Percentiles rank a stretch among this genome's conserved stretches.
phyloP scores from a whole-genome alignment of 1,140 invertebrate species.

The Dreissena polymorpha region DNA sequence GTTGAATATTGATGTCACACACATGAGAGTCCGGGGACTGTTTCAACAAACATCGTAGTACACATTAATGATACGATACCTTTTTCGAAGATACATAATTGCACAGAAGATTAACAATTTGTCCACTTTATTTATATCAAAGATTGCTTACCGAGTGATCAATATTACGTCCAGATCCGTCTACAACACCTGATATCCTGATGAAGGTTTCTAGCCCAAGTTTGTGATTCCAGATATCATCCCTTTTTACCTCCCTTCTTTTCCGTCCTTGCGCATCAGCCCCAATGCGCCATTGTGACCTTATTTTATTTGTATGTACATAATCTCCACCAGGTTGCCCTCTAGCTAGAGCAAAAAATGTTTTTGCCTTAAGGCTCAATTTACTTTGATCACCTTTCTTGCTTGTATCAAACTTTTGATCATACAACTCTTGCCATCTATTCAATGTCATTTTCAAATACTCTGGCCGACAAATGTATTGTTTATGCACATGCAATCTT shows the following conservation, averaged over 20 bases:
- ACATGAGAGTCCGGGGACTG: too few species aligned
- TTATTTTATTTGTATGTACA: constrained; percentile 25
- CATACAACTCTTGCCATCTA: constrained; percentile 15
- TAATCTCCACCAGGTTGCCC: constrained; percentile 29
- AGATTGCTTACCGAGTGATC: constrained; percentile 27
- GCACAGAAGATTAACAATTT: too few species aligned
- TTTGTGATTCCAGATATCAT: background rate
- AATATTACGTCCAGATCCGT: constrained; percentile 5
- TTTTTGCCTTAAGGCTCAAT: constrained; percentile 22
- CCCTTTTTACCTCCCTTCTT: background rate
- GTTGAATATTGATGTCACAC: too few species aligned
- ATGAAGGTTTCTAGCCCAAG: background rate
- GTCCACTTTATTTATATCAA: too few species aligned
- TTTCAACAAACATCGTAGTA: too few species aligned
- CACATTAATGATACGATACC: too few species aligned
- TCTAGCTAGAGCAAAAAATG: constrained; percentile 34
- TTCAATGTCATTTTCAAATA: background rate
- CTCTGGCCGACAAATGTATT: background rate
- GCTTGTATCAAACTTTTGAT: constrained; percentile 15
- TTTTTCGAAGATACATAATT: too few species aligned
- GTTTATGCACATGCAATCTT: background rate
- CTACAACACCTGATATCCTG: constrained; percentile 12
- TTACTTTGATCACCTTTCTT: too few species aligned
- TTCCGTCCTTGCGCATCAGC: background rate
- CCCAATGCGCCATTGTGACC: constrained; percentile 10